Percentiles rank a stretch among this genome's conserved stretches.
These are phyloP conservation scores for Intellagama lesueurii DNA, from an alignment of 2,797 vertebrate species.

Conservation along the genomic window DNA sequence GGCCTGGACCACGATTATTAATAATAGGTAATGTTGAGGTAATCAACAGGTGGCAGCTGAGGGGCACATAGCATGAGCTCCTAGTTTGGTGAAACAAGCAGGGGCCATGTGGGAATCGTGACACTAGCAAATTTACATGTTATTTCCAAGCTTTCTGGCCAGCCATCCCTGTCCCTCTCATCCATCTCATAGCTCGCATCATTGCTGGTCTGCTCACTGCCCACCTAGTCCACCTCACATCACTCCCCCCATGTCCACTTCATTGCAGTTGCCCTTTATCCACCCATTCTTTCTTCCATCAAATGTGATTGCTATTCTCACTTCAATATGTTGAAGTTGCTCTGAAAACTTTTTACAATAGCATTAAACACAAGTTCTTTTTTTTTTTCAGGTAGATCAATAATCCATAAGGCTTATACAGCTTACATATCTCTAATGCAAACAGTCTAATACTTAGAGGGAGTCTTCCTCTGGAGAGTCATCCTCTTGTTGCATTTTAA, in stretches of 20 bases:
- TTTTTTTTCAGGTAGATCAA: not conserved
- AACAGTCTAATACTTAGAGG: not conserved
- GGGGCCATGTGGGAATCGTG: too few species aligned
- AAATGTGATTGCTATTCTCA: not conserved
- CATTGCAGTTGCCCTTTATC: not conserved
- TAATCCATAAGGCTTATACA: not conserved
- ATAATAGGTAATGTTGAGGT: too few species aligned
- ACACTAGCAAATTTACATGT: too few species aligned
- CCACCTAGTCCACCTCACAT: not conserved
- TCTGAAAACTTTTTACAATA: not conserved
- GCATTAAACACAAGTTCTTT: not conserved
- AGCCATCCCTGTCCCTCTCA: too few species aligned
- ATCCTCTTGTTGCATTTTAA: not conserved
- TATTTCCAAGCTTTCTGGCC: too few species aligned
- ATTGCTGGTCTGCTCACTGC: too few species aligned
- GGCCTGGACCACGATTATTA: too few species aligned
- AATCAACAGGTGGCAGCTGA: too few species aligned
- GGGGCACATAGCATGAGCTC: too few species aligned
- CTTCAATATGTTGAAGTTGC: not conserved
- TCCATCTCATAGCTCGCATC: too few species aligned
- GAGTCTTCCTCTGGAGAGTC: too few species aligned
- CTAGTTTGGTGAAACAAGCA: too few species aligned
- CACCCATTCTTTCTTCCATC: not conserved
- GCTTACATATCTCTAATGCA: not conserved
- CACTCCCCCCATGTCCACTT: not conserved